Conservation (phyloP, 2,113 vertebrate genomes). For the Numenius arquata region DNA sequence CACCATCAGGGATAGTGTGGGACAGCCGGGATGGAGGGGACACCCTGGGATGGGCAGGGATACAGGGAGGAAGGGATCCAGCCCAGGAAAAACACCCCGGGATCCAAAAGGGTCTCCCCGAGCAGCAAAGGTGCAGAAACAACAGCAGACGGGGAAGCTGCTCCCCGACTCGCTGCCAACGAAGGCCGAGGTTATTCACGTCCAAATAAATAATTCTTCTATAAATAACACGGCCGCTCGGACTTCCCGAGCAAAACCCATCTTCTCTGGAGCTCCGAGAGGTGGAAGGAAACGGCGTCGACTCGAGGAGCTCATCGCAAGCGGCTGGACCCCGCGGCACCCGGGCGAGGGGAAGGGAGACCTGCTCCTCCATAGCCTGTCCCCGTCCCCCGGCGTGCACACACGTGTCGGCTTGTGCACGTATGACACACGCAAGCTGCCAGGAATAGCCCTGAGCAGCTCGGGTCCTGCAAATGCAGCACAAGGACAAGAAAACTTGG, state of each 20-base stretch:
- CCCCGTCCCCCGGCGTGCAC: rapidly evolving
- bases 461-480: neutral
- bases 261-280: conserved; percentile 9
- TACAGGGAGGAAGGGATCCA: neutral
- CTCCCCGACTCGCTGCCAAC: neutral
- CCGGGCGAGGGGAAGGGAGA: neutral
- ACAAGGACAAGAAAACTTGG: neutral
- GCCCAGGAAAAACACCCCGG: neutral
- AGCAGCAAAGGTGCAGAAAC: neutral
- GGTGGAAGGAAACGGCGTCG: neutral
- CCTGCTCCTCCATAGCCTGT: rapidly evolving
- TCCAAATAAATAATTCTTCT: conserved; percentile 52
- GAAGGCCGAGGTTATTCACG: neutral
- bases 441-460: neutral
- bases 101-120: neutral
- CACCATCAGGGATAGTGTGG: neutral
- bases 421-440: rapidly evolving
- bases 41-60: neutral
- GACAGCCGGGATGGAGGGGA: rapidly evolving
- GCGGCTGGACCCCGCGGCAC: neutral
- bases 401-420: rapidly evolving
- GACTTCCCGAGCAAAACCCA: conserved; percentile 11
- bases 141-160: neutral
- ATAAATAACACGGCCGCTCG: conserved; percentile 23
- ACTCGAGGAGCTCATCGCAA: neutral